Evolutionary conservation across 2,888 invertebrate species (phyloP).

Genomic region (Busseola fusca): DNA sequence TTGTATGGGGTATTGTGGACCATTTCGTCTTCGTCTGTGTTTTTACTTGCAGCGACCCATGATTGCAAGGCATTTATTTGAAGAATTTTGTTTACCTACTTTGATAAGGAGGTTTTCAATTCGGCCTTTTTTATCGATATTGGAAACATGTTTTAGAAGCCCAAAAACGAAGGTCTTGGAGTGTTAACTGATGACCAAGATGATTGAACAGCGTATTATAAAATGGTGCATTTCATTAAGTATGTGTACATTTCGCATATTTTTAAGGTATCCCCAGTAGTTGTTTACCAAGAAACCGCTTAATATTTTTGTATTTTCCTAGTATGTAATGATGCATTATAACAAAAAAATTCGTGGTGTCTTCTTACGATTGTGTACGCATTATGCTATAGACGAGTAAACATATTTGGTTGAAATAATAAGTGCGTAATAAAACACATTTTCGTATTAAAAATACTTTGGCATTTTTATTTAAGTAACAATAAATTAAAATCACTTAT

Average conservation of each 20-base stretch:
- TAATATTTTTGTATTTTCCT: conserved; percentile 89
- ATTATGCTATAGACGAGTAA: conserved; percentile 87
- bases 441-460: conserved; percentile 80
- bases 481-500: conserved; percentile 19
- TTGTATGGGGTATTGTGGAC: not conserved
- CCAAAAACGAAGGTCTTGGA: conserved; percentile 76
- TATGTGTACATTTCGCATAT: conserved; percentile 72
- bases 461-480: conserved; percentile 66
- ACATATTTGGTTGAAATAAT: conserved; percentile 89
- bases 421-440: conserved; percentile 89
- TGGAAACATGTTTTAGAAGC: conserved; percentile 57
- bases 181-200: conserved; percentile 81
- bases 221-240: conserved; percentile 82
- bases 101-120: not conserved
- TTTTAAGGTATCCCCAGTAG: conserved; percentile 77
- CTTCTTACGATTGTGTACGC: conserved; percentile 86
- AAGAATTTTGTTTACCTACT: not conserved
- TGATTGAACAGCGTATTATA: conserved; percentile 71
- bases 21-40: conserved; percentile 1
- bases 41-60: conserved; percentile 2
- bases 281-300: conserved; percentile 85
- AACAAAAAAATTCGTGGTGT: conserved; percentile 79
- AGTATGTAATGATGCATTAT: conserved; percentile 84
- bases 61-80: conserved; percentile 17
- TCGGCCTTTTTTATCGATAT: conserved; percentile 6